A percentile compares a stretch with the other conserved stretches of the same genome.
Conservation (phyloP, 1,140 invertebrate genomes). For the Trigoniulus corallinus region DNA sequence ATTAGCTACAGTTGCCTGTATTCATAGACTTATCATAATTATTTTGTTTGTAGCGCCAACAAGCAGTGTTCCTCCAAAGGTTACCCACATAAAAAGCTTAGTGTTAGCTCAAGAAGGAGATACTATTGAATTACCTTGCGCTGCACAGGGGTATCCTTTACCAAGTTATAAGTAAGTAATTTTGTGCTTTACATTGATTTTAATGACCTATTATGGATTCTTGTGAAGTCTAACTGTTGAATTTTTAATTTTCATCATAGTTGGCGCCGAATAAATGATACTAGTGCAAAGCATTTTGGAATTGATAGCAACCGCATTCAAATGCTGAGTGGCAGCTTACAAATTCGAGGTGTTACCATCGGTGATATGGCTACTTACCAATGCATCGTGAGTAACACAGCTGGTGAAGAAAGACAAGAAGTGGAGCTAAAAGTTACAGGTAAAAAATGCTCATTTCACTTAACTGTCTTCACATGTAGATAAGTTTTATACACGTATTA, state of each 20-base stretch:
- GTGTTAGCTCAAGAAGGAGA: slow-evolving; percentile 21
- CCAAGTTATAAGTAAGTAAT: slow-evolving; percentile 17
- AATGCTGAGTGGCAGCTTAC: slow-evolving; percentile 1
- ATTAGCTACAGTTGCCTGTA: not conserved
- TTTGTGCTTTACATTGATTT: not conserved
- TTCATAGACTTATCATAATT: not conserved
- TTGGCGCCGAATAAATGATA: slow-evolving; percentile 13
- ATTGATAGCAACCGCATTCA: not conserved
- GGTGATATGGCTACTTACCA: slow-evolving; percentile 26
- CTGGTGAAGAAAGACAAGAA: slow-evolving; percentile 22
- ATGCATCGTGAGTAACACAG: slow-evolving; percentile 26
- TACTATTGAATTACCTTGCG: slow-evolving; percentile 26
- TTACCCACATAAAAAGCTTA: slow-evolving; percentile 16
- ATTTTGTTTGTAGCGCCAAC: slow-evolving; percentile 16
- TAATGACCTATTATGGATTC: not conserved
- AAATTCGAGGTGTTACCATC: slow-evolving; percentile 13
- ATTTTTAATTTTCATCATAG: slow-evolving; percentile 2
- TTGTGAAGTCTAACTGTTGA: not conserved
- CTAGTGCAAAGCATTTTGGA: not conserved
- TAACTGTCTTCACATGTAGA: not conserved
- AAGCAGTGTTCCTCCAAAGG: slow-evolving; percentile 16
- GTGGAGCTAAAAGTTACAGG: slow-evolving; percentile 25
- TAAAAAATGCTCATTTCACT: slow-evolving; percentile 11
- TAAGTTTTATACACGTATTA: not conserved
- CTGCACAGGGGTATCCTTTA: slow-evolving; percentile 20